These are phyloP conservation scores for Gorsachius goisagi DNA, from an alignment of 2,113 vertebrate species.

Conservation along the genomic window DNA sequence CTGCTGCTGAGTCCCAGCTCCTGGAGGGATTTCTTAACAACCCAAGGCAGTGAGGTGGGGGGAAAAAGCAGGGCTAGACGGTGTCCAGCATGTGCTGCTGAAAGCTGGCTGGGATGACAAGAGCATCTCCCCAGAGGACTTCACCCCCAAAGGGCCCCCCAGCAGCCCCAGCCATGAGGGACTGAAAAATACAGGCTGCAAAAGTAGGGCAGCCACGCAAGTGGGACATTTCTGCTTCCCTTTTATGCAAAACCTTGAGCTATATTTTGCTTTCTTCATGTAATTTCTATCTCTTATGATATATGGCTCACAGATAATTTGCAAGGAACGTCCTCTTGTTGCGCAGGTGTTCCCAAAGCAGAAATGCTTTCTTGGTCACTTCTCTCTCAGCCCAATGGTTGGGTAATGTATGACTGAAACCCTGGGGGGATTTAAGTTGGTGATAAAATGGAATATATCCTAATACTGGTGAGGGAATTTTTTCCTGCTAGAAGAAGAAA, in stretches of 20 bases:
- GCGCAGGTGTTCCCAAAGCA: neutral
- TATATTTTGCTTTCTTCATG: neutral
- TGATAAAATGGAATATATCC: neutral
- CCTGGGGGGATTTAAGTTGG: neutral
- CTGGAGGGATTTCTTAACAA: neutral
- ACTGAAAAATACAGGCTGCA: neutral
- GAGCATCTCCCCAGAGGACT: neutral
- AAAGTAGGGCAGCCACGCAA: neutral
- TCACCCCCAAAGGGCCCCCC: neutral
- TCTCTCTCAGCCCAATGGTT: neutral
- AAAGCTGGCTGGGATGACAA: neutral
- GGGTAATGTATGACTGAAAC: neutral
- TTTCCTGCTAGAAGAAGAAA: neutral
- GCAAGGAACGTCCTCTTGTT: neutral
- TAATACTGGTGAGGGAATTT: neutral
- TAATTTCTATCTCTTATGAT: neutral
- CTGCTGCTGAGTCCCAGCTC: neutral
- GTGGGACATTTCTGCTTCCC: neutral
- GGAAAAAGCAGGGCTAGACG: neutral
- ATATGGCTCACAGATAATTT: neutral
- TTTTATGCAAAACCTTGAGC: neutral
- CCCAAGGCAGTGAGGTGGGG: neutral
- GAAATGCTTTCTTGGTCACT: neutral
- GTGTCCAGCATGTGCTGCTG: neutral
- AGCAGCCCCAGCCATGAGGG: neutral